phyloP scores from a whole-genome alignment of 1,140 invertebrate genomes.

The Caenorhabditis remanei region DNA sequence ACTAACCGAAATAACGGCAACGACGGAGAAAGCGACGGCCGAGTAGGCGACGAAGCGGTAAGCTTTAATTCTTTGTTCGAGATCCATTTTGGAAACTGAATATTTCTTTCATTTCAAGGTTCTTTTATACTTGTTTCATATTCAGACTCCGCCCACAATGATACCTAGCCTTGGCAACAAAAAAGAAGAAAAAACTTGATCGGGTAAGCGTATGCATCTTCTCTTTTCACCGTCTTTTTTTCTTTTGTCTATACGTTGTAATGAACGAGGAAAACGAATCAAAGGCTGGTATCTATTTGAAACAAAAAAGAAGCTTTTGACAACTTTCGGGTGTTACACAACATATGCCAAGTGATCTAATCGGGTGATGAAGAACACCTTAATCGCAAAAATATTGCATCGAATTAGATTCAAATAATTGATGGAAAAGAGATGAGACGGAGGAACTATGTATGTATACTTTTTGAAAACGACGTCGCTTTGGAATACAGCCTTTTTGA shows the following conservation, averaged over 20 bases:
- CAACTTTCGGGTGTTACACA: slow-evolving; percentile 52
- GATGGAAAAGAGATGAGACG: background rate
- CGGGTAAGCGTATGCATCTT: slow-evolving; percentile 25
- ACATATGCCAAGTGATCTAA: slow-evolving; percentile 8
- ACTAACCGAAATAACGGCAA: slow-evolving; percentile 50
- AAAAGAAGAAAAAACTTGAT: slow-evolving; percentile 27
- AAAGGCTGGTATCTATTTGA: slow-evolving; percentile 46
- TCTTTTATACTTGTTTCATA: slow-evolving; percentile 40
- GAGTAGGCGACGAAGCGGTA: slow-evolving; percentile 65
- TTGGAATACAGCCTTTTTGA: too few relatives aligned
- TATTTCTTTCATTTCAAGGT: background rate
- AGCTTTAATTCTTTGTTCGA: slow-evolving; percentile 56
- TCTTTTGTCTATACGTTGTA: slow-evolving; percentile 46
- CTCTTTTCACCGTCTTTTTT: background rate
- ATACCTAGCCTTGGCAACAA: slow-evolving; percentile 14
- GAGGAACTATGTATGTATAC: too few relatives aligned
- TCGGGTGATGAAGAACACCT: slow-evolving; percentile 35
- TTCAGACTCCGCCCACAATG: background rate
- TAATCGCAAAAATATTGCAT: slow-evolving; percentile 25
- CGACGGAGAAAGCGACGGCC: slow-evolving; percentile 61
- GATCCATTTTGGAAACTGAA: slow-evolving; percentile 58
- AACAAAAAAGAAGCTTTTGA: slow-evolving; percentile 50
- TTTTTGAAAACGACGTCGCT: too few relatives aligned
- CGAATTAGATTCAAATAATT: background rate
- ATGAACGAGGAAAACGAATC: slow-evolving; percentile 35